These are phyloP conservation scores for Corythaeola cristata DNA, from an alignment of 2,113 vertebrate genomes.

Conservation along the genomic window DNA sequence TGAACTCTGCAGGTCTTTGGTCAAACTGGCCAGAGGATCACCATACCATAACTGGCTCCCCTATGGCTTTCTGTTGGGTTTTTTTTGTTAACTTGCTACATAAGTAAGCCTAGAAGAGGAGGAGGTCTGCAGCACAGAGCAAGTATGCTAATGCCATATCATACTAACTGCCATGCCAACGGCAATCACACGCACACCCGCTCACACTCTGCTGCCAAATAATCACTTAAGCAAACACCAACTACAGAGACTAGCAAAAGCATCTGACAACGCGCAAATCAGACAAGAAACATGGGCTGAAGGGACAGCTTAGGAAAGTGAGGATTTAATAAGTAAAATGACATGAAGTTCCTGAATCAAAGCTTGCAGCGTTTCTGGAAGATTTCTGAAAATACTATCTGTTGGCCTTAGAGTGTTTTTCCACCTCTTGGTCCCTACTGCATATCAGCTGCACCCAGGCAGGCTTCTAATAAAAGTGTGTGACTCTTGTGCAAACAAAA, in stretches of 20 bases:
- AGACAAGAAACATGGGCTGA: not conserved
- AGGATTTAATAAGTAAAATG: constrained; percentile 29
- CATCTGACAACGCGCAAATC: constrained; percentile 36
- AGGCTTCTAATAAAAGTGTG: constrained; percentile 76
- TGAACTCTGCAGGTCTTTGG: not conserved
- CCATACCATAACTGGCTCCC: fast-evolving
- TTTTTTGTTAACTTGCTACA: not conserved
- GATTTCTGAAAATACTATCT: constrained; percentile 28
- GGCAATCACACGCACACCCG: constrained; percentile 22
- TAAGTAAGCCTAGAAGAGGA: not conserved
- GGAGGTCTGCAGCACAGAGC: not conserved
- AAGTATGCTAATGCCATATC: constrained; percentile 32
- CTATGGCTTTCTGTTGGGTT: not conserved
- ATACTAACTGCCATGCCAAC: constrained; percentile 21
- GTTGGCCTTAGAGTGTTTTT: constrained; percentile 32
- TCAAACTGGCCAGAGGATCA: not conserved
- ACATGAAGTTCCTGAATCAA: constrained; percentile 30
- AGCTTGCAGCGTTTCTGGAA: constrained; percentile 15
- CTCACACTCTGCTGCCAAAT: constrained; percentile 39
- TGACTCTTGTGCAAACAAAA: constrained; percentile 68
- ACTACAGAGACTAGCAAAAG: constrained; percentile 50
- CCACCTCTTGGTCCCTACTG: constrained; percentile 25
- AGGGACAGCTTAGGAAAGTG: constrained; percentile 21
- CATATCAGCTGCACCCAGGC: constrained; percentile 68
- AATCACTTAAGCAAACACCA: constrained; percentile 57